Evolutionary conservation across 2,888 invertebrate species (phyloP).

Genomic region (Thysanoteuthis rhombus): DNA sequence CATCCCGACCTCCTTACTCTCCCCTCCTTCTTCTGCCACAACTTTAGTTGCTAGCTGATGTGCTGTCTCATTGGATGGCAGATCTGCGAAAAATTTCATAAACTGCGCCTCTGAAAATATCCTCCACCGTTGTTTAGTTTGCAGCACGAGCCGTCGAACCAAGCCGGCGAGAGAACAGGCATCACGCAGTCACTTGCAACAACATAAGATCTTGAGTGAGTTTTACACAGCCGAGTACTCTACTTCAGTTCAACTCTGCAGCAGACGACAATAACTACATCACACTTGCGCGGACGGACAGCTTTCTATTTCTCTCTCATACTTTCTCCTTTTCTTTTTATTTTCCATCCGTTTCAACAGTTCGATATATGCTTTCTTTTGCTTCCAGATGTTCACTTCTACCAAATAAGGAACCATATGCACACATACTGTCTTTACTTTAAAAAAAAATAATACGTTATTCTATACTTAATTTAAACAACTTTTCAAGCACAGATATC

Average conservation of each 20-base stretch:
- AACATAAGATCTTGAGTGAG: not conserved
- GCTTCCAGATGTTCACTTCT: too few species aligned
- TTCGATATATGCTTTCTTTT: too few species aligned
- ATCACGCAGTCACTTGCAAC: not conserved
- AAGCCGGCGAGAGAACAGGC: not conserved
- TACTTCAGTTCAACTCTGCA: not conserved
- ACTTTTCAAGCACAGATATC: too few species aligned
- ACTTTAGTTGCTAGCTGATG: not conserved
- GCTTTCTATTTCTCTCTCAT: not conserved
- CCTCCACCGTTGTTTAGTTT: not conserved
- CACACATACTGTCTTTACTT: too few species aligned
- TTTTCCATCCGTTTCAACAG: too few species aligned
- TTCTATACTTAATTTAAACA: too few species aligned
- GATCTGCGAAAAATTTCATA: not conserved
- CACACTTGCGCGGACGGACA: not conserved
- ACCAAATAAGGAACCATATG: too few species aligned
- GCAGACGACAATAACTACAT: not conserved
- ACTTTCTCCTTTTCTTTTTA: too few species aligned
- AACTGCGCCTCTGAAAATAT: constrained; percentile 12
- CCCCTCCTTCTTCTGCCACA: not conserved
- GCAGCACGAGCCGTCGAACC: not conserved
- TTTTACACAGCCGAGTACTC: not conserved
- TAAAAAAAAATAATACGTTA: too few species aligned
- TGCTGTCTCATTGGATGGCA: not conserved
- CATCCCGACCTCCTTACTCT: not conserved